Base-by-base conservation (phyloP, 2,113 vertebrate genomes). In the Zosterops lateralis region DNA sequence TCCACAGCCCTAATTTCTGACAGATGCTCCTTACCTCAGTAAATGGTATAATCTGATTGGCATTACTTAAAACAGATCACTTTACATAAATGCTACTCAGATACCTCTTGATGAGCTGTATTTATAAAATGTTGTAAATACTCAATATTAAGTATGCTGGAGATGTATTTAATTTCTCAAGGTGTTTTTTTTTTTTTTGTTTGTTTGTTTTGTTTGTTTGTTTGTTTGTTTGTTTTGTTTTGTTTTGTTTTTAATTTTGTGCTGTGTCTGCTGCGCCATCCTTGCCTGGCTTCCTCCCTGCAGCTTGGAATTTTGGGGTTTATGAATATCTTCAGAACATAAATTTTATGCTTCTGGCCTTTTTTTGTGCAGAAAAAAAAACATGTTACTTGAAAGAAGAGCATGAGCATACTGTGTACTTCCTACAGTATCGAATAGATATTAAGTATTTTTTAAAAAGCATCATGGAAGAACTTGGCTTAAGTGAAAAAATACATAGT, bases 211-310 rank as follows among this genome's bases (percentile, higher is more conserved):
- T 36, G 36, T 36, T 36, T 36, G 36, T 36, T 36, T 36, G 36
- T 36, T 36, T 36, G 36, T 36, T 34, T 34, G 34, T 36, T 36
- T 36, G 36, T 36, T 36, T 36, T 36, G 36, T 36, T 36, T 36
- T 36, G 36, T 36, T 36, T 36, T 36, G 36, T 45, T 71, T 61
- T 8, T 56, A 4, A 31, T 12, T 80, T 83, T 29, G 10, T 50
- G 44, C 14, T 2, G 44, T 42, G 14, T 47, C 15, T 75, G 31
- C 47, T 80, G 44, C 10, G 65, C 15, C 29, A 5, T 65, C n/a
- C 6, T 15, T 68, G 11, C 4, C 14, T 4, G 12, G 4, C 8
- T 56, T n/a, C 3, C 5, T 18, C 40, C 7, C 5, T 6, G 0
- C n/a, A 62, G 1, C 5, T 56, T 42, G 26, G 45, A 91, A 42